phyloP scores from a whole-genome alignment of 2,113 vertebrate genomes.

The Platichthys flesus region DNA sequence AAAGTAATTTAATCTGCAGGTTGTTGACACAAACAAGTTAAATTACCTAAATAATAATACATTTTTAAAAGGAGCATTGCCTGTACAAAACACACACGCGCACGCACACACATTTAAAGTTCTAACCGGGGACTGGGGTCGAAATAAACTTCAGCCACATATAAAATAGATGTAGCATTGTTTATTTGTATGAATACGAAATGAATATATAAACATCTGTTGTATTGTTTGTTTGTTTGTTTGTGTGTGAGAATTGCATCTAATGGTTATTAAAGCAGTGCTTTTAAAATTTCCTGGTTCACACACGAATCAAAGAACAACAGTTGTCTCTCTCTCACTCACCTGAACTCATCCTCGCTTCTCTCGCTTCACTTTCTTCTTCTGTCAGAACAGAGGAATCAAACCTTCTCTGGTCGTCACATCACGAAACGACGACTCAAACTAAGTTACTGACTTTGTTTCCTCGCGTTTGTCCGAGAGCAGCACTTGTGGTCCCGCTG shows the following conservation, averaged over 20 bases:
- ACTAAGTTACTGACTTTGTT: background rate
- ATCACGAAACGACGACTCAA: background rate
- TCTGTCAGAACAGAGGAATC: background rate
- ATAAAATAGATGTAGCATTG: no score
- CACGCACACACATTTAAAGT: no score
- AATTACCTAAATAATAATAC: no score
- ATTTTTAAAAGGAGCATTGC: no score
- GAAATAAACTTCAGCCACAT: no score
- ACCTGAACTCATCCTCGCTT: conserved; percentile 67
- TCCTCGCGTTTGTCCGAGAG: background rate
- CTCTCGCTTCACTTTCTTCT: background rate
- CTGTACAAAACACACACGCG: no score
- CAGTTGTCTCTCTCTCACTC: conserved; percentile 8
- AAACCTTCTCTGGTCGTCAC: background rate
- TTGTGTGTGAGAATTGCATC: no score
- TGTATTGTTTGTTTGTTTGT: no score
- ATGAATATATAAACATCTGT: no score
- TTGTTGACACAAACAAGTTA: background rate
- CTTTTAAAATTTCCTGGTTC: background rate
- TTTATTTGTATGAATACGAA: no score
- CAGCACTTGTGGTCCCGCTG: background rate
- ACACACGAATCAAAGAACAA: background rate
- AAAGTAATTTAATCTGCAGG: background rate
- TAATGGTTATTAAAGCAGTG: no score
- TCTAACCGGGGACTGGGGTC: no score